These are phyloP conservation scores for Tokudaia tokunoshimensis DNA, from an alignment of 2,797 vertebrate species.

Conservation along the genomic window DNA sequence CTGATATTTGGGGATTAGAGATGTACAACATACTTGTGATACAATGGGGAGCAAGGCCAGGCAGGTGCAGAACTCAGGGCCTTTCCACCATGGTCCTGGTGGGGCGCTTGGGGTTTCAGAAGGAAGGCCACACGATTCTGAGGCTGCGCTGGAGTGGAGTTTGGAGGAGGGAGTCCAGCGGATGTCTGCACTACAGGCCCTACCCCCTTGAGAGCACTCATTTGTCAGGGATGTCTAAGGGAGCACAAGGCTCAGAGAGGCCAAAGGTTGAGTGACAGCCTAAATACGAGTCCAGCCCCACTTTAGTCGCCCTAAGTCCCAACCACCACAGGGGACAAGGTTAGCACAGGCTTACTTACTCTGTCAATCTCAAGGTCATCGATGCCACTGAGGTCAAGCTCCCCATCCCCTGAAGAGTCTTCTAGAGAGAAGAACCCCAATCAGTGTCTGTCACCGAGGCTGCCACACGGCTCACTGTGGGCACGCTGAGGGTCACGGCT, in stretches of 20 bases:
- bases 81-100: neutral
- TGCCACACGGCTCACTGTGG: neutral
- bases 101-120: neutral
- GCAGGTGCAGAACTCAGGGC: neutral
- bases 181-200: no score
- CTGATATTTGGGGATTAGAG: no score
- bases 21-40: neutral
- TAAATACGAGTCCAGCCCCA: neutral
- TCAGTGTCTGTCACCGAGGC: constrained; percentile 60
- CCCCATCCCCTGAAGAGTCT: constrained; percentile 91
- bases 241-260: neutral
- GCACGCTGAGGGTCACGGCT: accelerated
- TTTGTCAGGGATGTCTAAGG: neutral
- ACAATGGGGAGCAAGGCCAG: neutral
- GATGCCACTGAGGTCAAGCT: constrained; percentile 97
- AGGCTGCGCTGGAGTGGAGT: neutral
- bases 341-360: constrained; percentile 89
- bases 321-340: neutral
- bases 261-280: neutral
- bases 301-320: neutral
- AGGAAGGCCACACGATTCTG: neutral
- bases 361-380: constrained; percentile 97
- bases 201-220: neutral
- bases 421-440: constrained; percentile 86
- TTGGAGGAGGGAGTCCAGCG: neutral